These are phyloP conservation scores for Lonchura striata DNA, from an alignment of 2,113 vertebrate species.

Conservation along the genomic window DNA sequence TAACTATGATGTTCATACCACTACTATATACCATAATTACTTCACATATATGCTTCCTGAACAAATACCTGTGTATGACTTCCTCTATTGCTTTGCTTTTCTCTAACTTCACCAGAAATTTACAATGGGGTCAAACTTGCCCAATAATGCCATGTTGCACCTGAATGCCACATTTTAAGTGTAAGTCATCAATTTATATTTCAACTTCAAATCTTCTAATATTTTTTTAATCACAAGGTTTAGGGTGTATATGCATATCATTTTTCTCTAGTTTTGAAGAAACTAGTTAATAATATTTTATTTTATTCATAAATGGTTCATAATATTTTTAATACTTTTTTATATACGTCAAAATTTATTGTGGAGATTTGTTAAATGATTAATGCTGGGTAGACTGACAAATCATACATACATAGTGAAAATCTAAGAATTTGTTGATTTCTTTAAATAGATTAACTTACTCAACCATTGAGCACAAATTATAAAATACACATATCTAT, in stretches of 20 bases:
- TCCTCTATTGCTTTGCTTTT: neutral
- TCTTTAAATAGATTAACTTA: neutral
- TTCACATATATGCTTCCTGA: neutral
- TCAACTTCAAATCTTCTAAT: neutral
- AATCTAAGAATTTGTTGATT: neutral
- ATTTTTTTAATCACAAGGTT: neutral
- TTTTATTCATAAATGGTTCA: neutral
- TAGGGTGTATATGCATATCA: fast-evolving
- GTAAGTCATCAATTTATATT: neutral
- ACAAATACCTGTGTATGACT: neutral
- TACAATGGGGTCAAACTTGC: neutral
- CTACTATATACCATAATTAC: neutral
- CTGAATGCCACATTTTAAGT: neutral
- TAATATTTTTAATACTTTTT: neutral
- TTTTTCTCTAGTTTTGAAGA: neutral
- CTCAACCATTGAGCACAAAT: neutral
- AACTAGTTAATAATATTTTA: neutral
- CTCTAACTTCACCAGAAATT: neutral
- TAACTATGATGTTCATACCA: neutral
- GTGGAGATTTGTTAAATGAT: neutral
- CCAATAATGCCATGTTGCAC: neutral
- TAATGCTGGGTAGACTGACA: neutral
- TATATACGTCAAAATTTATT: neutral
- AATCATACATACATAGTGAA: neutral
- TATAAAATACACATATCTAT: neutral